Percentiles rank a stretch among this genome's conserved stretches.
Evolutionary conservation across 1,140 invertebrate species (phyloP).

Genomic region (Ctenoplectra terminalis): DNA sequence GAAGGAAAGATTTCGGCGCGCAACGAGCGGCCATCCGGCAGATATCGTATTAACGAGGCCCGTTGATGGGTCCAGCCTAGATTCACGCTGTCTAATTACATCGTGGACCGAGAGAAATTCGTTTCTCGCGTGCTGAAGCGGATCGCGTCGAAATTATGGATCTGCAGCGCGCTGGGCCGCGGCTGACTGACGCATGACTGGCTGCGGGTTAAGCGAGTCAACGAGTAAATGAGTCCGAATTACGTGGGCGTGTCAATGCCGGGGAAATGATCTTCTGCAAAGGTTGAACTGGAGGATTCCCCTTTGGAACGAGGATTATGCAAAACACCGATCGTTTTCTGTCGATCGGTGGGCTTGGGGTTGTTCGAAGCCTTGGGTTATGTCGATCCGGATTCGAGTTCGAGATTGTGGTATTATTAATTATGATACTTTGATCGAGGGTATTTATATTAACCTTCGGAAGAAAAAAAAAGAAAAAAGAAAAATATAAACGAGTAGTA

Average conservation of each 20-base stretch:
- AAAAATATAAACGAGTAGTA: too few relatives aligned
- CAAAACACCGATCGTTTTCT: slow-evolving; percentile 56
- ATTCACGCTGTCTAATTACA: slow-evolving; percentile 67
- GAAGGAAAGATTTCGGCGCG: slow-evolving; percentile 21
- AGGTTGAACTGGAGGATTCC: slow-evolving; percentile 44
- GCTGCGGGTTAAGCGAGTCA: slow-evolving; percentile 77
- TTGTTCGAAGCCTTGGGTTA: neutral
- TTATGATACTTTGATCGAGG: neutral
- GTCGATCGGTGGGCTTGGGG: too few relatives aligned
- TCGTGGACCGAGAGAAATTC: slow-evolving; percentile 68
- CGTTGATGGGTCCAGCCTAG: slow-evolving; percentile 62
- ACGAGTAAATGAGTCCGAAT: slow-evolving; percentile 81
- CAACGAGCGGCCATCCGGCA: slow-evolving; percentile 17
- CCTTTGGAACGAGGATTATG: slow-evolving; percentile 61
- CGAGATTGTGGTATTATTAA: too few relatives aligned
- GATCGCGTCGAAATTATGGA: slow-evolving; percentile 75
- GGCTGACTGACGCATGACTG: slow-evolving; percentile 67
- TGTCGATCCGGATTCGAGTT: neutral
- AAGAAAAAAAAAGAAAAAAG: too few relatives aligned
- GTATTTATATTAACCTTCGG: neutral
- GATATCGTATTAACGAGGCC: slow-evolving; percentile 69
- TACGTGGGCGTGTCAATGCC: slow-evolving; percentile 81
- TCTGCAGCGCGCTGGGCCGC: slow-evolving; percentile 59
- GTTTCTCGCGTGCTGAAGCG: slow-evolving; percentile 76
- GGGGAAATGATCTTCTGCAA: slow-evolving; percentile 69